Evolutionary conservation across 2,113 vertebrate species (phyloP).

Genomic region (Elachura formosa): DNA sequence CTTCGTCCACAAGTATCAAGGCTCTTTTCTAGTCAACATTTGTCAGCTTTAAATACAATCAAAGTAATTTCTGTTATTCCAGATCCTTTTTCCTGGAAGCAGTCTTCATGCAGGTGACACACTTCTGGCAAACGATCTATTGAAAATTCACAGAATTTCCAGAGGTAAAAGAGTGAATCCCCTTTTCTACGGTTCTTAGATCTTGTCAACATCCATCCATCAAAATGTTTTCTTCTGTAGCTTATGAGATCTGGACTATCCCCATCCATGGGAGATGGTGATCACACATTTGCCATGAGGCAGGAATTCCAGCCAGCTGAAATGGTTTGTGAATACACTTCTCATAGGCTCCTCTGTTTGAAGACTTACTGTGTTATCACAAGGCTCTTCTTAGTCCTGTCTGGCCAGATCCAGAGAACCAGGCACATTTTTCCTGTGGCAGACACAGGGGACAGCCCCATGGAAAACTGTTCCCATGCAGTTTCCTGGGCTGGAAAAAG

Average conservation of each 20-base stretch:
- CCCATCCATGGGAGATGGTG: neutral
- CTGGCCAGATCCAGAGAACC: neutral
- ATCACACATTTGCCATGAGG: neutral
- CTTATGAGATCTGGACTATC: neutral
- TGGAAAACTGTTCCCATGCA: neutral
- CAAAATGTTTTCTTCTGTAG: neutral
- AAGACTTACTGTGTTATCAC: neutral
- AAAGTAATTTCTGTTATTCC: neutral
- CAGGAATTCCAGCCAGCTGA: neutral
- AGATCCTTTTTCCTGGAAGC: neutral
- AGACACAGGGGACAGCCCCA: neutral
- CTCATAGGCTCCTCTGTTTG: neutral
- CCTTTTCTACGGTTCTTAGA: neutral
- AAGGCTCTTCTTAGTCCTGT: neutral
- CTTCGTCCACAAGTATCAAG: neutral
- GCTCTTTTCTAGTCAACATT: neutral
- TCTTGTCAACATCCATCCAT: neutral
- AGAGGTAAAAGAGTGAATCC: neutral
- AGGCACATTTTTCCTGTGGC: neutral
- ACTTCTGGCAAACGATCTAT: neutral
- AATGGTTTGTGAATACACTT: neutral
- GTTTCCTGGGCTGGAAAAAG: neutral
- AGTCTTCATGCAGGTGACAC: neutral
- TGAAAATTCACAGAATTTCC: neutral
- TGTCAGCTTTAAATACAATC: neutral